These are phyloP conservation scores for Rhimphoctona megacephalus DNA, from an alignment of 2,888 invertebrate genomes.

Conservation along the genomic window DNA sequence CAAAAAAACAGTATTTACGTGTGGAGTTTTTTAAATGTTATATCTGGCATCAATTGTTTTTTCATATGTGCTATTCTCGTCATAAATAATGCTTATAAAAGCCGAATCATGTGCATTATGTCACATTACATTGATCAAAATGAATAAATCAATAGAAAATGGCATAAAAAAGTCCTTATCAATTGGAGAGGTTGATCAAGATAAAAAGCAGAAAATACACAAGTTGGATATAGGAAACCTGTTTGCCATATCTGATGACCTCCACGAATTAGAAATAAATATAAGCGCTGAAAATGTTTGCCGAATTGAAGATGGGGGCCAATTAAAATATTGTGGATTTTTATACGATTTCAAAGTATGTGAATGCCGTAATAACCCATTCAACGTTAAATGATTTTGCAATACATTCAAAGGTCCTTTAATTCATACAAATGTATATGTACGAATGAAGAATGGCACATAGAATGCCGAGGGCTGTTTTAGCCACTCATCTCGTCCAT, in stretches of 20 bases:
- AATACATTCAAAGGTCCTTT: neutral
- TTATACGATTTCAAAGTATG: neutral
- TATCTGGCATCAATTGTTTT: neutral
- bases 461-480: conserved; percentile 22
- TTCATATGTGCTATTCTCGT: neutral
- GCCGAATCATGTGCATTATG: neutral
- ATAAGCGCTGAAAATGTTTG: neutral
- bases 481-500: conserved; percentile 2
- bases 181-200: neutral
- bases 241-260: neutral
- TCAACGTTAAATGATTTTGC: neutral
- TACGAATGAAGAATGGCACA: conserved; percentile 3
- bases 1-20: conserved; percentile 1
- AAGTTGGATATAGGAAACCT: neutral
- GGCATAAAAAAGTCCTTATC: no score
- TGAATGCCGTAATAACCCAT: neutral
- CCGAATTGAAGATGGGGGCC: neutral
- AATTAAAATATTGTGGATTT: neutral
- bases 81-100: neutral
- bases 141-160: neutral
- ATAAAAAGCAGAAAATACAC: neutral
- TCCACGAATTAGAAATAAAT: neutral
- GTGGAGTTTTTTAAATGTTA: neutral
- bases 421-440: conserved; percentile 21
- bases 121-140: neutral